A percentile compares a stretch with the other conserved stretches of the same genome.
Evolutionary conservation across 2,113 vertebrate species (phyloP).

Genomic region (Megaptera novaeangliae): DNA sequence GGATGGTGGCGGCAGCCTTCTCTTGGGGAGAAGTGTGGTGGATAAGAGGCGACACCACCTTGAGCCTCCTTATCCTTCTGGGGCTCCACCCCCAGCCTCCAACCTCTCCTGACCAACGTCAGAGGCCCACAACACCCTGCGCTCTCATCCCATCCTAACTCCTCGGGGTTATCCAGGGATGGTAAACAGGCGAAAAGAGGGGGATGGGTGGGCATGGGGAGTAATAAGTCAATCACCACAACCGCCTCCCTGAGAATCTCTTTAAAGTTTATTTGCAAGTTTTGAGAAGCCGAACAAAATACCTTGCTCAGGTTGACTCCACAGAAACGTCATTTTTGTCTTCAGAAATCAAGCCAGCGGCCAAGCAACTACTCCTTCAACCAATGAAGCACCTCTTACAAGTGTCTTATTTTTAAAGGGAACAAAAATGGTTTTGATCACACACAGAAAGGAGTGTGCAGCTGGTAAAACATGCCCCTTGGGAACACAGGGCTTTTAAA

Average conservation of each 20-base stretch:
- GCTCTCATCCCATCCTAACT: not conserved
- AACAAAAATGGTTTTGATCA: not conserved
- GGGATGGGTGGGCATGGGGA: not conserved
- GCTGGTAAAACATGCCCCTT: not conserved
- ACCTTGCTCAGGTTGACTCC: not conserved
- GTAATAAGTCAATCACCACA: not conserved
- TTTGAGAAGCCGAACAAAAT: constrained; percentile 23
- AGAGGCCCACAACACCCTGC: not conserved
- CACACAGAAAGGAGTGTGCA: not conserved
- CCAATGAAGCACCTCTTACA: not conserved
- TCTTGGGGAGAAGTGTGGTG: not conserved
- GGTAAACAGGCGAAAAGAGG: not conserved
- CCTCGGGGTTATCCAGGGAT: not conserved
- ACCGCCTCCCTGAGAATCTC: not conserved
- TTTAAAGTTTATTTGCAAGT: not conserved
- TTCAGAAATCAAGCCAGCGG: constrained; percentile 14
- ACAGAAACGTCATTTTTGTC: not conserved
- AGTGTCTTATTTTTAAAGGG: constrained; percentile 6
- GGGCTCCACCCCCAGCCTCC: not conserved
- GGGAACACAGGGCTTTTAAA: constrained; percentile 32
- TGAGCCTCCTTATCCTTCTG: not conserved
- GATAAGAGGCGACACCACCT: not conserved
- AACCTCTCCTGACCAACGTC: not conserved
- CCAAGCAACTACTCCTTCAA: not conserved
- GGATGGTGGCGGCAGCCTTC: too few species aligned